Evolutionary conservation across 2,797 vertebrate genomes (phyloP), one percentile per base, ranked within the genome.

Genomic region (Tapirus indicus): DNA sequence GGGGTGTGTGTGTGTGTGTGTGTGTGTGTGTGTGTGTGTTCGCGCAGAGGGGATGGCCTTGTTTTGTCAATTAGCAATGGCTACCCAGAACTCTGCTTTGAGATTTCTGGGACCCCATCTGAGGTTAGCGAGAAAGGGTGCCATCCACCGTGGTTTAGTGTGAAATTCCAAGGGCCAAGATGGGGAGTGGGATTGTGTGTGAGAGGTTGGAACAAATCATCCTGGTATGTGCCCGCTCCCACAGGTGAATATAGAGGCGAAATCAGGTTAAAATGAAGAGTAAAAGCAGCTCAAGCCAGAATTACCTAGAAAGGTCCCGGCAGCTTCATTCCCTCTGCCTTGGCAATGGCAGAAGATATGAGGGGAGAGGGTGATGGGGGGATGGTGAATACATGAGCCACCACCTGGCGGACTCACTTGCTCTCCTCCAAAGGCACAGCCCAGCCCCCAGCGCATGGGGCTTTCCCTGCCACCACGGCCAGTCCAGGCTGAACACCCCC

Each of bases 1-100:
- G 52, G 56, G 11, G 14, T 7, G 20, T 0, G 0, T 10, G 12
- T 4, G 18, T 6, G 12, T 5, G 6, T 11, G 1, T n/a, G 0
- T 47, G 68, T 11, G 4, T 7, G 1, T 20, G 6, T 47, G 8
- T 4, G 7, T 41, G 18, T 44, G 17, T 60, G 1, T 35, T 3
- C 6, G 0, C 16, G 6, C 35, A 8, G 47, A 38, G n/a, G 13
- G 11, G 47, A 20, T 17, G 25, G 64, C 47, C n/a, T 0, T 3
- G 9, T 17, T 18, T 69, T 44, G 13, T 41, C 44, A 6, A 0
- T 56, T 21, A 5, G 47, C 47, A 3, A 20, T 25, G 23, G 41
- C 35, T 1, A n/a, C 38, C 13, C 21, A 27, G 74, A 82, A 23
- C 84, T 25, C 62, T n/a, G 72, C 44, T 25, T 9, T 21, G 58